Base-by-base conservation (phyloP, 1,140 invertebrate genomes). In the Anoplophora glabripennis region DNA sequence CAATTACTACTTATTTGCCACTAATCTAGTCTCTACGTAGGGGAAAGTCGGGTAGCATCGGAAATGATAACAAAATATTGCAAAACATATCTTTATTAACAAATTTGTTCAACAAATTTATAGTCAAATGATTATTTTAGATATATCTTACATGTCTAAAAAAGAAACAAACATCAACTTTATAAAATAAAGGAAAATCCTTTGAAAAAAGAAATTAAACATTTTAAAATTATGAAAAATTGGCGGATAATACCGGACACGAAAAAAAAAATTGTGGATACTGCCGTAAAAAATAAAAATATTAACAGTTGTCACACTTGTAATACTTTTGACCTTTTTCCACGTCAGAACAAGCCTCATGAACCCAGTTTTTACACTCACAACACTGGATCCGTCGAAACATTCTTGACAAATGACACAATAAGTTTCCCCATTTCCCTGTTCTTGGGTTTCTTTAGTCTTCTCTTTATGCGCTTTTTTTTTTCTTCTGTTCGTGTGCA, bases 381-480 rank as follows among this genome's bases (percentile, higher is more conserved):
- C 37, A 38, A 38, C 37, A 38, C 9, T 38, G 37, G 37, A 38
- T 38, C 37, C 40, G 40, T 41, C 40, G 40, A 41, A 41, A 41
- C 15, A 41, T 41, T 41, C 40, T 41, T 41, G 40, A 41, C 40
- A 41, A 41, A 41, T 41, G 40, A 17, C 40, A 41, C 40, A 12
- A 41, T 41, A 12, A 41, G n/a, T 41, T 41, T 17, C 15, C n/a
- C 9, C 9, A 38, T 38, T 38, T 38, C 37, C n/a, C 2, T 41
- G 2, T 12, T 12, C 15, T 41, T 41, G 15, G n/a, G 40, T 4
- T 4, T 41, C 15, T 41, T 41, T 7, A 12, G n/a, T 41, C 40
- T 17, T 41, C n/a, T 41, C n/a, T 41, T 28, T 28, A 28, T 28
- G 21, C 21, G 3, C 21, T 28, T 28, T 28, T 28, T 28, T 28